A percentile compares a stretch with the other conserved stretches of the same genome.
Evolutionary conservation across 2,888 invertebrate genomes (phyloP).

Genomic region (Piscicola geometra): DNA sequence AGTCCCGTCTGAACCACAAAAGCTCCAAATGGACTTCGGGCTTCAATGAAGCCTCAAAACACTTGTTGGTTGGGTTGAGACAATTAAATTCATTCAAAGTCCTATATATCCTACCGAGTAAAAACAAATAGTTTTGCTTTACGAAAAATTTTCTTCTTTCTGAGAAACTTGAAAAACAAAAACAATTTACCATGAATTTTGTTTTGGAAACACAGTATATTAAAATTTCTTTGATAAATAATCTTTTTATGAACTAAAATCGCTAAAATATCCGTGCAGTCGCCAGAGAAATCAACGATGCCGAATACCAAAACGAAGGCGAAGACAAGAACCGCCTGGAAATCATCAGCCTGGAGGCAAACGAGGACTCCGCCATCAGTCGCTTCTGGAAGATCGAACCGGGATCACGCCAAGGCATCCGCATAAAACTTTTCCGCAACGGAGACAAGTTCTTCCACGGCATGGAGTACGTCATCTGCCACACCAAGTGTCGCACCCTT

Average conservation of each 20-base stretch:
- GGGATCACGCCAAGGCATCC: neutral
- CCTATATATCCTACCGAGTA: too few species aligned
- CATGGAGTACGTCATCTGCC: constrained; percentile 23
- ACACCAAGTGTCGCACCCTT: constrained; percentile 5
- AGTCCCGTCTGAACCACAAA: too few species aligned
- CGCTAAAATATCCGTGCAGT: neutral
- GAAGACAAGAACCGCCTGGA: neutral
- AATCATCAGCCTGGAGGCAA: constrained; percentile 1
- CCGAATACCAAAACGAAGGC: neutral
- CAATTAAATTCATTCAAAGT: too few species aligned
- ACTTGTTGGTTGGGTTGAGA: too few species aligned
- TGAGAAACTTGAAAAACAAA: too few species aligned
- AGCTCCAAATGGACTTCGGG: too few species aligned
- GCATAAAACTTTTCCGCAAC: neutral
- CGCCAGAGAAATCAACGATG: neutral
- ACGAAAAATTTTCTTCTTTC: too few species aligned
- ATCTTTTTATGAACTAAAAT: neutral
- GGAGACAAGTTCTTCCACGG: constrained; percentile 27
- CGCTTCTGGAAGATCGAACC: constrained; percentile 11
- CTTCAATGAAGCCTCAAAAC: too few species aligned
- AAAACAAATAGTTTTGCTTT: too few species aligned
- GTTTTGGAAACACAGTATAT: too few species aligned
- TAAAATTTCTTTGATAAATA: too few species aligned
- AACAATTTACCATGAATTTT: too few species aligned
- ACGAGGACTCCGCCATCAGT: constrained; percentile 7